Evolutionary conservation across 1,140 invertebrate genomes (phyloP).

Genomic region (Brachionus rubens): DNA sequence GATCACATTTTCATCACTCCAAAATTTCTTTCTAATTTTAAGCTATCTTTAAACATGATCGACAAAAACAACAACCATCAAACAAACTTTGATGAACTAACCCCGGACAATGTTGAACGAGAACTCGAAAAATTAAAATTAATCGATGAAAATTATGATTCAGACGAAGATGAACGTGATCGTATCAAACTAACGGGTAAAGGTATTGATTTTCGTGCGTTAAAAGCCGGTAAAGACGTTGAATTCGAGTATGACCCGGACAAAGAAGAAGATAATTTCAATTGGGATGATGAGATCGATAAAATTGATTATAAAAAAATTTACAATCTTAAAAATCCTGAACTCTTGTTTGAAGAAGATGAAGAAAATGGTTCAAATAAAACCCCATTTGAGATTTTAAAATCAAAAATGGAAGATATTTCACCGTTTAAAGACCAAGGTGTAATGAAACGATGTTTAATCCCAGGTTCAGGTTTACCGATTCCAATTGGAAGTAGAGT

Average conservation of each 20-base stretch:
- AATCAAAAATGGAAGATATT: constrained; percentile 41
- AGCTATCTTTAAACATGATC: too few relatives aligned
- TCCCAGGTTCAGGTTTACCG: constrained; percentile 2
- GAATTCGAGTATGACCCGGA: constrained; percentile 27
- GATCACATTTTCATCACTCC: too few relatives aligned
- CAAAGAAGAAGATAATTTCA: constrained; percentile 36
- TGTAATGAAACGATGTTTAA: constrained; percentile 3
- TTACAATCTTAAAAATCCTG: constrained; percentile 11
- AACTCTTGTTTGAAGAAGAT: constrained; percentile 17
- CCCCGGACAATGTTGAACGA: constrained; percentile 38
- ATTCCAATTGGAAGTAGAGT: constrained; percentile 7
- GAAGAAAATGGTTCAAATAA: neutral
- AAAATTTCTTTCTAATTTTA: too few relatives aligned
- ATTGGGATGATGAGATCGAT: constrained; percentile 26
- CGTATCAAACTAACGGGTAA: constrained; percentile 28
- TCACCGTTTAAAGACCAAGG: constrained; percentile 7
- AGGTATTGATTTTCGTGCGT: constrained; percentile 29
- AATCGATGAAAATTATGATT: constrained; percentile 33
- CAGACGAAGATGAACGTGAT: constrained; percentile 35
- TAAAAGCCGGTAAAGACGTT: constrained; percentile 31
- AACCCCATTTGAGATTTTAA: constrained; percentile 36
- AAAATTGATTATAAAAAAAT: constrained; percentile 44
- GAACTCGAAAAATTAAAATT: constrained; percentile 25
- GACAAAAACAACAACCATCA: neutral
- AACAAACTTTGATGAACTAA: constrained; percentile 14